Percentiles rank a stretch among this genome's conserved stretches.
These are phyloP conservation scores for Doris montereyensis DNA, from an alignment of 2,888 invertebrate genomes.

Conservation along the genomic window DNA sequence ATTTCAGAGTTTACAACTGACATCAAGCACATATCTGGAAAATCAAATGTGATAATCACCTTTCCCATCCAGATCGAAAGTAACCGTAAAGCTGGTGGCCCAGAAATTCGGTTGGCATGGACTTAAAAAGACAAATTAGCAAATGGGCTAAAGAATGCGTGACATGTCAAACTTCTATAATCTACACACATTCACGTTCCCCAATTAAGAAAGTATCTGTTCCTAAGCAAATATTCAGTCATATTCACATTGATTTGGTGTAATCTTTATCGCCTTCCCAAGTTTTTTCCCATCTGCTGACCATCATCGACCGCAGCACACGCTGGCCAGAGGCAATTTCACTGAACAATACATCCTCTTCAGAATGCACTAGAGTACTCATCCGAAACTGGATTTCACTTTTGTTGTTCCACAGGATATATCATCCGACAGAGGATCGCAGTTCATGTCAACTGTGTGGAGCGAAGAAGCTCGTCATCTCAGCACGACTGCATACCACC, in stretches of 20 bases:
- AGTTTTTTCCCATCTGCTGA: neutral
- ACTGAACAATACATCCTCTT: neutral
- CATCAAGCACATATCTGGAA: neutral
- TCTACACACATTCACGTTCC: neutral
- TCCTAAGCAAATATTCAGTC: too few species aligned
- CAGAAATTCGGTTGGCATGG: too few species aligned
- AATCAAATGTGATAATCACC: neutral
- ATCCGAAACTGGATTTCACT: neutral
- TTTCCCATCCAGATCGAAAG: neutral
- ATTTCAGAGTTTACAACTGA: conserved; percentile 5
- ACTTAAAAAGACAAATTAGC: neutral
- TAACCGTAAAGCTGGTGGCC: neutral
- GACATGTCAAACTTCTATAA: too few species aligned
- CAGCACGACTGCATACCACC: too few species aligned
- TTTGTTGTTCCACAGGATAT: neutral
- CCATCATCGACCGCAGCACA: too few species aligned
- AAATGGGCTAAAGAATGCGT: neutral
- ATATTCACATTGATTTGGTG: neutral
- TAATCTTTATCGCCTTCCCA: neutral
- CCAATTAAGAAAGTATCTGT: neutral
- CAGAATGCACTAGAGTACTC: neutral
- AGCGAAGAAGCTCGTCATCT: too few species aligned
- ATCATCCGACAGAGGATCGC: neutral
- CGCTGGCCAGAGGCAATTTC: neutral
- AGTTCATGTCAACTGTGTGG: neutral